These are phyloP conservation scores for Tupaia chinensis DNA, from an alignment of 2,113 vertebrate species.

Conservation along the genomic window DNA sequence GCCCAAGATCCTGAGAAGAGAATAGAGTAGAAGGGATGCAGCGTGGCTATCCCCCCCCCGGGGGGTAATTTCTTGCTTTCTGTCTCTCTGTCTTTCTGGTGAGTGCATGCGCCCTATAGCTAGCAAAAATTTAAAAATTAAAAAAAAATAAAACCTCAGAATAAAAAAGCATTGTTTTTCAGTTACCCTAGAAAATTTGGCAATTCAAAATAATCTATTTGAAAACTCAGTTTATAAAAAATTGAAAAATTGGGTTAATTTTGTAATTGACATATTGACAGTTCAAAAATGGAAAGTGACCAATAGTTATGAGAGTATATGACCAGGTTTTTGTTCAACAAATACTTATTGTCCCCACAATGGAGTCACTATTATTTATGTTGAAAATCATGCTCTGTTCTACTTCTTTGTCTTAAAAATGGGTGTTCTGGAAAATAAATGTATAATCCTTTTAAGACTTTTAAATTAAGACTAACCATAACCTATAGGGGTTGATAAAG, in stretches of 20 bases:
- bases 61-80: too few relatives aligned
- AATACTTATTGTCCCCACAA: not conserved
- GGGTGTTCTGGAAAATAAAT: not conserved
- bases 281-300: not conserved
- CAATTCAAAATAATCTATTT: not conserved
- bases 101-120: too few relatives aligned
- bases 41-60: too few relatives aligned
- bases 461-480: not conserved
- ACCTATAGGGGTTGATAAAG: not conserved
- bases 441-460: not conserved
- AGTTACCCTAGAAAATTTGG: constrained; percentile 32
- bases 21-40: too few relatives aligned
- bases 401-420: constrained; percentile 23
- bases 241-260: not conserved
- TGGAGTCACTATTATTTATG: constrained; percentile 12
- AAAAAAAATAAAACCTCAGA: too few relatives aligned
- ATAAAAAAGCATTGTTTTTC: not conserved
- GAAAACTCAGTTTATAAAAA: not conserved
- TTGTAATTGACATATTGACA: not conserved
- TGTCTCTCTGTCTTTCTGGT: too few relatives aligned
- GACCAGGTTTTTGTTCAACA: not conserved
- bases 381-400: not conserved
- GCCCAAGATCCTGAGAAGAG: too few relatives aligned
- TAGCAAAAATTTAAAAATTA: too few relatives aligned
- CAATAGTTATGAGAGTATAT: not conserved